Evolutionary conservation across 2,797 vertebrate species (phyloP), one percentile per base, ranked within the genome.

Genomic region (Intellagama lesueurii): DNA sequence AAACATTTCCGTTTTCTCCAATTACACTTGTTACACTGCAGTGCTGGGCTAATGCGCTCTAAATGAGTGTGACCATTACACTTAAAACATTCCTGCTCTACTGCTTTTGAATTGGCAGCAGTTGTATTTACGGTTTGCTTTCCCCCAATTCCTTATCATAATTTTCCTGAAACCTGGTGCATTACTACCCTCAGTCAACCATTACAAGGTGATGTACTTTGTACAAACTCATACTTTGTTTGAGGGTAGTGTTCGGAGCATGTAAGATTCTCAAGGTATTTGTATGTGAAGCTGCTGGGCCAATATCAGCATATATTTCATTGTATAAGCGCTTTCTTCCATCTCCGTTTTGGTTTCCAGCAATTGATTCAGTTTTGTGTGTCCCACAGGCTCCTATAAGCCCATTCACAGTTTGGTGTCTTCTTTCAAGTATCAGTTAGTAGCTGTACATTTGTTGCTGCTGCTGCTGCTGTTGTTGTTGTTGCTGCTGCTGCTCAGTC

Each of bases 371-470:
- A 72, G 81, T 72, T 35, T 81, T 56, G 76, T 30, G 14, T 7
- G 77, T 86, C 72, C 77, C 12, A 77, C 11, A 49, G 80, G 89
- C 83, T 89, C 89, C 93, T 78, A 87, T 77, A 90, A 86, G 92
- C 40, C 47, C 44, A 79, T 92, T 90, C 86, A 52, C 77, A 93
- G n/a, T 1, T 84, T 87, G 69, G 87, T 88, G 82, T 35, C 79
- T 56, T 78, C 77, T 11, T 35, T 9, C 0, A 81, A 66, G 81
- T 91, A 91, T 91, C 93, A 89, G 93, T 97, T 94, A 99, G 96
- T 99, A 99, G 97, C 98, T 98, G 95, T 98, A 98, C 98, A 99
- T 99, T 96, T 99, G 98, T 88, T 97, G 98, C 0, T 97, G 95
- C 78, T 96, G 97, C 85, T 88, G 60, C 78, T 96, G 97, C 85